Evolutionary conservation across 2,797 vertebrate genomes (phyloP).

Genomic region (Rhincodon typus): DNA sequence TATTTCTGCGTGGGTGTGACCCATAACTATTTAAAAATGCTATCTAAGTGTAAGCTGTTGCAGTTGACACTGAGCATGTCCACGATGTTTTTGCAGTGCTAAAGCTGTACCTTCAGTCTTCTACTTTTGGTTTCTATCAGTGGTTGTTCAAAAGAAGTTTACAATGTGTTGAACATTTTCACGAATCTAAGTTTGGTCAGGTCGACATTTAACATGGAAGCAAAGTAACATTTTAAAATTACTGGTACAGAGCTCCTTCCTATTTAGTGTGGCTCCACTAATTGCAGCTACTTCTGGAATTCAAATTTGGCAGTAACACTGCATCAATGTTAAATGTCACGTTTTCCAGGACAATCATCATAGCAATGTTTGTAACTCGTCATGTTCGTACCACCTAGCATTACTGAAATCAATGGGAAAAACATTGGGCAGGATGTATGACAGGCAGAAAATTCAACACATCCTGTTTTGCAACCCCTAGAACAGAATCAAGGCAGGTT

Average conservation of each 20-base stretch:
- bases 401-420: not conserved
- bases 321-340: not conserved
- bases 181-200: not conserved
- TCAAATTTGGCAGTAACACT: not conserved
- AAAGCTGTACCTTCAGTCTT: too few species aligned
- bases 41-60: too few species aligned
- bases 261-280: not conserved
- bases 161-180: too few species aligned
- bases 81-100: too few species aligned
- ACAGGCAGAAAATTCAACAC: not conserved
- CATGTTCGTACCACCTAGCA: not conserved
- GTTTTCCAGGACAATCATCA: not conserved
- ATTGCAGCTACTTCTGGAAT: not conserved
- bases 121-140: too few species aligned
- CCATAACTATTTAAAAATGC: too few species aligned
- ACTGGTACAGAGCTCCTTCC: not conserved
- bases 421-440: not conserved
- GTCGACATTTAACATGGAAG: not conserved
- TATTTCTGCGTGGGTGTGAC: too few species aligned
- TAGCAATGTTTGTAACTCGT: not conserved
- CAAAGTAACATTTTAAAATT: not conserved
- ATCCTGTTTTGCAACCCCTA: not conserved
- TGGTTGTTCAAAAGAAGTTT: too few species aligned
- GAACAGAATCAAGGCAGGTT: not conserved
- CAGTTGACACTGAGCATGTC: too few species aligned